These are phyloP conservation scores for Lysandra bellargus DNA, from an alignment of 2,888 invertebrate genomes.

Conservation along the genomic window DNA sequence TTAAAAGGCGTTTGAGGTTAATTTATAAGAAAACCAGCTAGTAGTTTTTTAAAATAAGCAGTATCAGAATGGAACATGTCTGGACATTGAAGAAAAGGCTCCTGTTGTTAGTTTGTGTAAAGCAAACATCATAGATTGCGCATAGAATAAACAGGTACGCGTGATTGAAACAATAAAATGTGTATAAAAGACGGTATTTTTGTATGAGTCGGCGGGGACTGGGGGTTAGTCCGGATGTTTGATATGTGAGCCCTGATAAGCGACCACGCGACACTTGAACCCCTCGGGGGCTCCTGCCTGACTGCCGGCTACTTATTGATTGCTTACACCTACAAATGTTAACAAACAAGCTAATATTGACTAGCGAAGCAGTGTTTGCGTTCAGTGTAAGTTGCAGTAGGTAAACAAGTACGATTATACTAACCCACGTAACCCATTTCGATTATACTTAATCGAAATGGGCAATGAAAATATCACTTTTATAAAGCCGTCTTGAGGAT, in stretches of 20 bases:
- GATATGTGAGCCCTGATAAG: conserved; percentile 76
- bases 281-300: conserved; percentile 76
- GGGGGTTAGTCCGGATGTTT: conserved; percentile 67
- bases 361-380: not conserved
- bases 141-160: conserved; percentile 18
- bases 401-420: no score
- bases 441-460: no score
- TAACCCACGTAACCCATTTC: no score
- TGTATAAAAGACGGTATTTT: conserved; percentile 32
- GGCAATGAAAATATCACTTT: no score
- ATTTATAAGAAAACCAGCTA: no score
- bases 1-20: no score
- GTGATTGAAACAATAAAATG: conserved; percentile 33
- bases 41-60: no score
- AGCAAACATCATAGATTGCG: not conserved
- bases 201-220: conserved; percentile 43
- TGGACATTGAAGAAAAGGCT: not conserved
- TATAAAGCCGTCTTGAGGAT: no score
- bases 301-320: conserved; percentile 74
- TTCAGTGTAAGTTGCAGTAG: no score
- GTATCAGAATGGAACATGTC: no score
- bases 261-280: conserved; percentile 76
- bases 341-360: conserved; percentile 3
- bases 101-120: not conserved
- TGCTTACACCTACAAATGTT: conserved; percentile 47